Evolutionary conservation across 2,113 vertebrate species (phyloP).

Genomic region (Cebus imitator): DNA sequence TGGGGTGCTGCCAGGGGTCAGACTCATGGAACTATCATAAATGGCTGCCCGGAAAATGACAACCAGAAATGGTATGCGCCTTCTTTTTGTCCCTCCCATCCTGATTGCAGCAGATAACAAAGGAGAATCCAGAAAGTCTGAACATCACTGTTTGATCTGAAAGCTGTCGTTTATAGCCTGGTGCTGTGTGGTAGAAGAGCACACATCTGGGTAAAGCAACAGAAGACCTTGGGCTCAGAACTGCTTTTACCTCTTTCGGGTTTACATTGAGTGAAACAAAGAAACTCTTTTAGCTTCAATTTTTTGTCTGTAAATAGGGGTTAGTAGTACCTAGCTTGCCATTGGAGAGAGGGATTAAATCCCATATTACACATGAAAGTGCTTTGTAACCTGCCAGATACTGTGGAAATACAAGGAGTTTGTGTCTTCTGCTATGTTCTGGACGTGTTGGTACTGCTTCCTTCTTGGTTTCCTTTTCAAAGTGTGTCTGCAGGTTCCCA

Average conservation of each 20-base stretch:
- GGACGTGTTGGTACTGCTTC: background rate
- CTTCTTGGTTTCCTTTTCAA: background rate
- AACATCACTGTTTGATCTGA: background rate
- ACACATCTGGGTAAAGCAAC: background rate
- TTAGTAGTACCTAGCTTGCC: background rate
- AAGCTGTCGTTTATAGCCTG: background rate
- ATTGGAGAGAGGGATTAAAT: background rate
- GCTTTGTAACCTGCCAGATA: background rate
- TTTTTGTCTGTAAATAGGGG: background rate
- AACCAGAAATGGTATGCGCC: slow-evolving; percentile 33
- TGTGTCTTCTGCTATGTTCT: background rate
- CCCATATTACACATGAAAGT: background rate
- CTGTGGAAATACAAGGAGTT: background rate
- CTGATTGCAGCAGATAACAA: background rate
- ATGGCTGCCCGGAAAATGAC: slow-evolving; percentile 34
- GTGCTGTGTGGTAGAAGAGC: background rate
- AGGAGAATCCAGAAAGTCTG: background rate
- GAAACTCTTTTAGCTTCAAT: background rate
- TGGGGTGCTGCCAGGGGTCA: slow-evolving; percentile 58
- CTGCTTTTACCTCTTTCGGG: background rate
- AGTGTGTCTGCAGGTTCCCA: background rate
- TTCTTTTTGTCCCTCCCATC: background rate
- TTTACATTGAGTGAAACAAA: background rate
- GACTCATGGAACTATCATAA: slow-evolving; percentile 49
- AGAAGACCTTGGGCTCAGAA: background rate